Evolutionary conservation across 2,797 vertebrate genomes (phyloP).

Genomic region (Leucoraja ocellata): DNA sequence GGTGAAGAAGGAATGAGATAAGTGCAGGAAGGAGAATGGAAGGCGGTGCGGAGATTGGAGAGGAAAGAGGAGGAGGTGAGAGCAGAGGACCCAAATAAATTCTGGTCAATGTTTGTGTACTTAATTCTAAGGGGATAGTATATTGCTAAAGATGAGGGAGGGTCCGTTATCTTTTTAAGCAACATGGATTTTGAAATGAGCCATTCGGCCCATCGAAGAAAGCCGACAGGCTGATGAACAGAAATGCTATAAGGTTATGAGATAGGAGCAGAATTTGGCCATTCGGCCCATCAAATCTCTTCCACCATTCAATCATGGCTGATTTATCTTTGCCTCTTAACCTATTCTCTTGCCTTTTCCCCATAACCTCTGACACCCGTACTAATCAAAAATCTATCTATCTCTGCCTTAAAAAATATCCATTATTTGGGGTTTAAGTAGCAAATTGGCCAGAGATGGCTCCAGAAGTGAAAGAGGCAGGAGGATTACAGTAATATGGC

Average conservation of each 20-base stretch:
- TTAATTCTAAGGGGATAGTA: not conserved
- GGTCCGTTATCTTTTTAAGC: not conserved
- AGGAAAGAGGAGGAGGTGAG: not conserved
- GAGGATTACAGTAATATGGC: not conserved
- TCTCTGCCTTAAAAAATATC: too few species aligned
- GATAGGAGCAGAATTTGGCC: too few species aligned
- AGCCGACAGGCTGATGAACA: too few species aligned
- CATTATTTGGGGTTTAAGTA: not conserved
- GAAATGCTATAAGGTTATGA: not conserved
- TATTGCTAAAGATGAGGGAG: not conserved
- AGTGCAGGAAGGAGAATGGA: not conserved
- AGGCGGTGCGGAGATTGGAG: not conserved
- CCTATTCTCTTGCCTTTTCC: too few species aligned
- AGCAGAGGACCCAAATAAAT: not conserved
- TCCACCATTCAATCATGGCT: too few species aligned
- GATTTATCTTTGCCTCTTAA: too few species aligned
- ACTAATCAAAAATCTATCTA: too few species aligned
- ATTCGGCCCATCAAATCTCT: too few species aligned
- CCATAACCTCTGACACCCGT: too few species aligned
- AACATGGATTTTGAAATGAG: not conserved
- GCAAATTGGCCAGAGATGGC: not conserved
- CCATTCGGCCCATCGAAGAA: not conserved
- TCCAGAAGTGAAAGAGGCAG: not conserved
- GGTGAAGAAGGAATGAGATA: not conserved
- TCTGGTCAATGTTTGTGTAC: not conserved